These are phyloP conservation scores for Cheilosia scutellata DNA, from an alignment of 2,888 invertebrate species.

Conservation along the genomic window DNA sequence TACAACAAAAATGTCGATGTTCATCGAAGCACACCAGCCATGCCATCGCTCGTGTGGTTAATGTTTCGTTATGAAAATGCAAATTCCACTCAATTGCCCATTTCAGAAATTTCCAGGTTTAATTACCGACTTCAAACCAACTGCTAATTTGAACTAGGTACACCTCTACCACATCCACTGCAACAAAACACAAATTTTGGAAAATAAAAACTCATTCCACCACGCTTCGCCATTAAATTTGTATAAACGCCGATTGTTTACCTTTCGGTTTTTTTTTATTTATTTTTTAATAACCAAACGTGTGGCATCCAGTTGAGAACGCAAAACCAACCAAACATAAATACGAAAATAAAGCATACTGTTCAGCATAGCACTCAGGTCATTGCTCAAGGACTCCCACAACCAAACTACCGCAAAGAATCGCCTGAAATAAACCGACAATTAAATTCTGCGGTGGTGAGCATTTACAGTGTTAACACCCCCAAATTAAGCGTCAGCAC, in stretches of 20 bases:
- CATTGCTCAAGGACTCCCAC: conserved; percentile 37
- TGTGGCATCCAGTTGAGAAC: too few relatives aligned
- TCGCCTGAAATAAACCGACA: conserved; percentile 43
- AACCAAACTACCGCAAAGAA: conserved; percentile 25
- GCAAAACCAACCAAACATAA: conserved; percentile 15
- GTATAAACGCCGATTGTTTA: conserved; percentile 22
- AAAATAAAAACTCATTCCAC: conserved; percentile 26
- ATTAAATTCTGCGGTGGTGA: conserved; percentile 44
- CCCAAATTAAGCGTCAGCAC: conserved; percentile 27
- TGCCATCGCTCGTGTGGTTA: not conserved
- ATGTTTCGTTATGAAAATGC: conserved; percentile 52
- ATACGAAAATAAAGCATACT: conserved; percentile 23
- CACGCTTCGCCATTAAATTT: conserved; percentile 17
- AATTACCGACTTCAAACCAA: conserved; percentile 12
- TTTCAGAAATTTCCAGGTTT: conserved; percentile 35
- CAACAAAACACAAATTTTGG: not conserved
- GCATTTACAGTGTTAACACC: conserved; percentile 38
- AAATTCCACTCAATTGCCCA: conserved; percentile 47
- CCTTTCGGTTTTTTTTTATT: not conserved
- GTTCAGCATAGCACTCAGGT: conserved; percentile 19
- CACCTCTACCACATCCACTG: not conserved
- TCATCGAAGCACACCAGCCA: not conserved
- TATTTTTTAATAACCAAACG: conserved; percentile 18
- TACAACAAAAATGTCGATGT: not conserved
- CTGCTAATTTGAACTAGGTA: conserved; percentile 10